A percentile compares a stretch with the other conserved stretches of the same genome.
phyloP scores from a whole-genome alignment of 2,797 vertebrate species.

The Knipowitschia caucasica region DNA sequence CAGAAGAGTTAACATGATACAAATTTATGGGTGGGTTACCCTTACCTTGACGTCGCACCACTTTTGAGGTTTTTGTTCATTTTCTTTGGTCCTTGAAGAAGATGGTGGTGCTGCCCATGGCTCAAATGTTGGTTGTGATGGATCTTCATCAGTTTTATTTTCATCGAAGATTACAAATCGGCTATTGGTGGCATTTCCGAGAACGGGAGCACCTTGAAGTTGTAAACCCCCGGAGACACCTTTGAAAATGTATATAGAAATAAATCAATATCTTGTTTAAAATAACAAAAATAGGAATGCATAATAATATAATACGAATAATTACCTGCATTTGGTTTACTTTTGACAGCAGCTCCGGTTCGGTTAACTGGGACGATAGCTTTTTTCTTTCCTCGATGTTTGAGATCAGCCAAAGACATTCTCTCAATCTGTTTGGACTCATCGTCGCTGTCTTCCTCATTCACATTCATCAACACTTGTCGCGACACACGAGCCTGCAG shows the following conservation, averaged over 20 bases:
- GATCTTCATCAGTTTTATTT: constrained; percentile 65
- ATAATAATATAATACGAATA: too few species aligned
- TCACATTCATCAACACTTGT: constrained; percentile 79
- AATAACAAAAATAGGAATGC: too few species aligned
- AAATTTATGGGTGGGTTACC: background rate
- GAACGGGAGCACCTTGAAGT: constrained; percentile 52
- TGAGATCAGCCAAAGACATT: constrained; percentile 82
- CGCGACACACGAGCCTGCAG: constrained; percentile 91
- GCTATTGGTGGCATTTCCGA: constrained; percentile 58
- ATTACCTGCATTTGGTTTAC: constrained; percentile 71
- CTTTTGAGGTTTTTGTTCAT: constrained; percentile 79
- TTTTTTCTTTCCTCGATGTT: constrained; percentile 87
- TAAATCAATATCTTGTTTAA: background rate
- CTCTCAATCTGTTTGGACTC: constrained; percentile 76
- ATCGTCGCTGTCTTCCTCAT: constrained; percentile 57
- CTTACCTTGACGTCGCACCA: constrained; percentile 87
- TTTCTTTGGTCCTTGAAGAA: constrained; percentile 83
- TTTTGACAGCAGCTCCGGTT: constrained; percentile 75
- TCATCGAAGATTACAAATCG: constrained; percentile 86
- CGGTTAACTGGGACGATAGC: constrained; percentile 81
- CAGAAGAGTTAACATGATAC: background rate
- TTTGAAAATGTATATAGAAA: constrained; percentile 46
- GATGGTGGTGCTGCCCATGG: constrained; percentile 82
- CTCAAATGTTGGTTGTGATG: constrained; percentile 66
- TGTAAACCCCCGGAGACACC: constrained; percentile 71